phyloP scores from a whole-genome alignment of 92 coral and sea anemone genomes.

The Hydrozoanthus gracilis region DNA sequence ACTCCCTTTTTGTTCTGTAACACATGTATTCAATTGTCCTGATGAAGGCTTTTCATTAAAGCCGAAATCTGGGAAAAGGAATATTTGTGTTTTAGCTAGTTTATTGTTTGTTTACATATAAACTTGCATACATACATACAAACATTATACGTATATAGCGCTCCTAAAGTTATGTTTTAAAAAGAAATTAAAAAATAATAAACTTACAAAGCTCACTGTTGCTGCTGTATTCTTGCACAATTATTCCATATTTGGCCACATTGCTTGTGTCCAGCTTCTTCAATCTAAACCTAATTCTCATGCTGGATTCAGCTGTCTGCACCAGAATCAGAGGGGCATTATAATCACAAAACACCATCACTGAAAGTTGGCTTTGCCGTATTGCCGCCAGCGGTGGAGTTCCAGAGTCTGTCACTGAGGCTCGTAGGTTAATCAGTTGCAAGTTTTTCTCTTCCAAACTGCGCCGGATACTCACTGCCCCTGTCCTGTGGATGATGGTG shows the following conservation, averaged over 20 bases:
- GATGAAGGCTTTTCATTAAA: too few relatives aligned
- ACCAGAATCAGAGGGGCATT: constrained; percentile 65
- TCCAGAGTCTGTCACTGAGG: constrained; percentile 82
- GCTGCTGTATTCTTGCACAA: constrained; percentile 72
- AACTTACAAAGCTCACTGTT: constrained; percentile 69
- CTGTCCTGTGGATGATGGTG: constrained; percentile 56
- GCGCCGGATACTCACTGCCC: constrained; percentile 58
- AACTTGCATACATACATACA: too few relatives aligned
- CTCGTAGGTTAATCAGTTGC: constrained; percentile 66
- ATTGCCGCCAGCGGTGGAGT: constrained; percentile 62
- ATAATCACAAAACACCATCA: constrained; percentile 70
- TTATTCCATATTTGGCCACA: constrained; percentile 76
- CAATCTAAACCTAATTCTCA: constrained; percentile 72
- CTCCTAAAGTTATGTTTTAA: too few relatives aligned
- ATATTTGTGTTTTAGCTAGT: too few relatives aligned
- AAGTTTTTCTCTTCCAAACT: constrained; percentile 66
- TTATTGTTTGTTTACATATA: too few relatives aligned
- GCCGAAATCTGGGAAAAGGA: too few relatives aligned
- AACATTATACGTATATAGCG: too few relatives aligned
- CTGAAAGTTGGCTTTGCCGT: constrained; percentile 68
- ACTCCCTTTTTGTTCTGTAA: too few relatives aligned
- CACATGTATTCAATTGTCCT: too few relatives aligned
- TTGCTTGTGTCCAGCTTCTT: constrained; percentile 70
- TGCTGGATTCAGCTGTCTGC: constrained; percentile 62
- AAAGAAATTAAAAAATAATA: neutral